A percentile compares a stretch with the other conserved stretches of the same genome.
phyloP scores from a whole-genome alignment of 2,113 vertebrate species.

The Clarias gariepinus region DNA sequence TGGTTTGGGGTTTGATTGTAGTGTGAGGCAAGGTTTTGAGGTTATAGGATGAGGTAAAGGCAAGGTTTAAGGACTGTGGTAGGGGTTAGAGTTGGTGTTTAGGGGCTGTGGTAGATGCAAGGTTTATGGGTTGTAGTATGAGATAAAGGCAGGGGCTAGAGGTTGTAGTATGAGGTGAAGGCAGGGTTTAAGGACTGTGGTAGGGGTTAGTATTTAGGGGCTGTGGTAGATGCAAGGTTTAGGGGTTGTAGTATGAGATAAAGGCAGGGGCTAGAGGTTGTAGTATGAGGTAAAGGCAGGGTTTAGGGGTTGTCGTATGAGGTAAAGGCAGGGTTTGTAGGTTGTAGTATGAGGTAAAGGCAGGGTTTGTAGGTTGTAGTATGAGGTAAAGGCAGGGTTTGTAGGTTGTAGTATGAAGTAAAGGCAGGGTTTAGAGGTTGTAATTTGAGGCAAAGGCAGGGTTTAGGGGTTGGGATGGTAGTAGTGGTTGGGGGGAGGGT shows the following conservation, averaged over 20 bases:
- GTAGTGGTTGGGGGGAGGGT: neutral
- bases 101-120: fast-evolving
- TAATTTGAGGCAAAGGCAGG: neutral
- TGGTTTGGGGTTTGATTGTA: neutral
- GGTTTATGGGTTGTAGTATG: neutral
- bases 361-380: neutral
- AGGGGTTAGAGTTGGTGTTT: neutral
- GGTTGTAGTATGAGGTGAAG: too few species aligned
- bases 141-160: too few species aligned
- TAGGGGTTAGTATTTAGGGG: too few species aligned
- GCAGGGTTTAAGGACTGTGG: neutral
- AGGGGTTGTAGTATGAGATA: too few species aligned
- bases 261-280: neutral
- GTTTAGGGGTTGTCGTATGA: too few species aligned
- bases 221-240: neutral
- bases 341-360: too few species aligned
- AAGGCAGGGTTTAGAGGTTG: too few species aligned
- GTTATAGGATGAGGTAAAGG: neutral
- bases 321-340: too few species aligned
- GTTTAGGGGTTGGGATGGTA: too few species aligned
- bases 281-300: too few species aligned
- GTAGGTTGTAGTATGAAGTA: too few species aligned
- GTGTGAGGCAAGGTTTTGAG: neutral
- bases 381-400: too few species aligned
- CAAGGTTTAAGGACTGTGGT: neutral